Conservation (phyloP, 2,113 vertebrate species). For the Mastomys coucha region DNA sequence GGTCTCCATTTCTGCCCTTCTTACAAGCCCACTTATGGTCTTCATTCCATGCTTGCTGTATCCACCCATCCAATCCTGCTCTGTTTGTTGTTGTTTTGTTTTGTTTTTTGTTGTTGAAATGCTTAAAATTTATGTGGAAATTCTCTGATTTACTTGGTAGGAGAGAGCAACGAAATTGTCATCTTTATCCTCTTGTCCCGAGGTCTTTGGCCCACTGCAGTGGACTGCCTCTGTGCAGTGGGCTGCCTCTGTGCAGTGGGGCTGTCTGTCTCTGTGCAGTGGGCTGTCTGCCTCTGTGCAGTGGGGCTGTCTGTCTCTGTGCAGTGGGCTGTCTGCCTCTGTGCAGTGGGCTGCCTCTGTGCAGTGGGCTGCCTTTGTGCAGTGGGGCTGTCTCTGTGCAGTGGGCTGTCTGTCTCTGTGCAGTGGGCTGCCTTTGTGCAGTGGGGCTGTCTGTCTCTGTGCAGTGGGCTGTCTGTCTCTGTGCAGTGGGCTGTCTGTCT, state of each 20-base stretch:
- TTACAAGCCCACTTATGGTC: not conserved
- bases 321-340: too few species aligned
- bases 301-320: too few species aligned
- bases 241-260: too few species aligned
- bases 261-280: too few species aligned
- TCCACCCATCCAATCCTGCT: not conserved
- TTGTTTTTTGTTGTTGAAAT: not conserved
- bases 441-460: accelerated
- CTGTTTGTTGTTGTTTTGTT: not conserved
- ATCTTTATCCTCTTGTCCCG: not conserved
- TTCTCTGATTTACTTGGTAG: slow-evolving; percentile 21
- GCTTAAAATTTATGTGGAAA: slow-evolving; percentile 6
- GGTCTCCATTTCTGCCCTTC: not conserved
- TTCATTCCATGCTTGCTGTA: not conserved
- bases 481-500: too few species aligned
- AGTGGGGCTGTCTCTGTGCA: too few species aligned
- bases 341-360: not conserved
- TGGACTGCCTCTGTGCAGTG: not conserved
- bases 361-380: not conserved
- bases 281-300: not conserved
- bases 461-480: not conserved
- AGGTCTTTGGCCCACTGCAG: not conserved
- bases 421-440: not conserved
- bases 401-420: too few species aligned
- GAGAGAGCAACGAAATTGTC: not conserved